Percentiles rank a stretch among this genome's conserved stretches.
phyloP scores from a whole-genome alignment of 2,113 vertebrate species.

The Labeo catla region DNA sequence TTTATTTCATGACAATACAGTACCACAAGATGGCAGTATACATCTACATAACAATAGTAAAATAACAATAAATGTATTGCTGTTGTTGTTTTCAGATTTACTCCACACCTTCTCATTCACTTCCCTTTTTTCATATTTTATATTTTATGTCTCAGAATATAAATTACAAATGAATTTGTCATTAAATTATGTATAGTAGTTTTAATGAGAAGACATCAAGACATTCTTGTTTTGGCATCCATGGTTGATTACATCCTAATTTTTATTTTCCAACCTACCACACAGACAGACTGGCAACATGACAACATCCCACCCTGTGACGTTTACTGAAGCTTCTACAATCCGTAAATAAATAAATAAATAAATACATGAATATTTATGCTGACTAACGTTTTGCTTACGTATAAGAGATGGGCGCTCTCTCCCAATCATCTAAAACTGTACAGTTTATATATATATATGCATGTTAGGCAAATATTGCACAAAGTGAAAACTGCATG shows the following conservation, averaged over 20 bases:
- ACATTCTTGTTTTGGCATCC: neutral
- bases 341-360: neutral
- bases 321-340: neutral
- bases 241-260: neutral
- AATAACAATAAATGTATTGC: neutral
- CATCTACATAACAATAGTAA: neutral
- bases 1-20: neutral
- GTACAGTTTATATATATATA: neutral
- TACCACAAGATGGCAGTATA: constrained; percentile 68
- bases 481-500: neutral
- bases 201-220: neutral
- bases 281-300: neutral
- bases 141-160: neutral
- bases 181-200: neutral
- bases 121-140: neutral
- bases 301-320: neutral
- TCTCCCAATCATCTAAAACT: neutral
- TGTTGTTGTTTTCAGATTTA: neutral
- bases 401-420: neutral
- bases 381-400: neutral
- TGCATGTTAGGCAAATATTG: too few relatives aligned
- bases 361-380: neutral
- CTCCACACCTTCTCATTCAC: neutral
- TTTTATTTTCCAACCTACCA: neutral
- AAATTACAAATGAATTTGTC: neutral